phyloP scores from a whole-genome alignment of 2,797 vertebrate species.

The Syngnathus acus region DNA sequence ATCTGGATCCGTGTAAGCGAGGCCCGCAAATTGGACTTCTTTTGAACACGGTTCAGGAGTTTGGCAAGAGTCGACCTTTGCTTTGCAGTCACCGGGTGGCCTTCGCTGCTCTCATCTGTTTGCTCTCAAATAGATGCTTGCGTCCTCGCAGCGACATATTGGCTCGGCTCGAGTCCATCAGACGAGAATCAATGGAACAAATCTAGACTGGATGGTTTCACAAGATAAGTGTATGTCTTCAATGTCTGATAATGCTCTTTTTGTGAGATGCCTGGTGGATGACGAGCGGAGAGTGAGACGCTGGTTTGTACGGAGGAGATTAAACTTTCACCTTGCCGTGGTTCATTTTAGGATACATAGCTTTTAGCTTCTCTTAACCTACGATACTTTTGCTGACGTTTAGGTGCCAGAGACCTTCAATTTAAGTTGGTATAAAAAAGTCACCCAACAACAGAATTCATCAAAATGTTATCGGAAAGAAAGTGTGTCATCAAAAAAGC shows the following conservation, averaged over 20 bases:
- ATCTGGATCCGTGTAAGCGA: slow-evolving; percentile 13
- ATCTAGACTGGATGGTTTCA: slow-evolving; percentile 1
- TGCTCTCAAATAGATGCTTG: slow-evolving; percentile 48
- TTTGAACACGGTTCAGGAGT: slow-evolving; percentile 58
- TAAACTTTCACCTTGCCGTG: slow-evolving; percentile 29
- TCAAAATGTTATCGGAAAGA: neutral
- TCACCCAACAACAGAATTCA: no score
- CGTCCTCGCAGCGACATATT: slow-evolving; percentile 5
- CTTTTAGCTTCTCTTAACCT: slow-evolving; percentile 27
- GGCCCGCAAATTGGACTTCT: slow-evolving; percentile 36
- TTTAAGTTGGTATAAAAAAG: no score
- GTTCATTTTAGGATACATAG: slow-evolving; percentile 50
- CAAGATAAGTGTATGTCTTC: neutral
- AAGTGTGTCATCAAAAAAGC: neutral
- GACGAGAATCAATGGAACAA: slow-evolving; percentile 13
- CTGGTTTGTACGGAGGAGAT: slow-evolving; percentile 26
- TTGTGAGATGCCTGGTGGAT: slow-evolving; percentile 12
- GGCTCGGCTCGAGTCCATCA: slow-evolving; percentile 9
- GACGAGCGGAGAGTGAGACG: slow-evolving; percentile 19
- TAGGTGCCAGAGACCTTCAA: neutral
- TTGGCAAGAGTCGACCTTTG: slow-evolving; percentile 68
- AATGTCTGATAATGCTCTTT: neutral
- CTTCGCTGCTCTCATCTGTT: slow-evolving; percentile 52
- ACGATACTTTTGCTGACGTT: slow-evolving; percentile 29
- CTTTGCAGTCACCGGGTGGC: slow-evolving; percentile 63